Percentiles rank a stretch among this genome's conserved stretches.
These are phyloP conservation scores for Platygyra sinensis DNA, from an alignment of 64 coral and sea anemone species.

Conservation along the genomic window DNA sequence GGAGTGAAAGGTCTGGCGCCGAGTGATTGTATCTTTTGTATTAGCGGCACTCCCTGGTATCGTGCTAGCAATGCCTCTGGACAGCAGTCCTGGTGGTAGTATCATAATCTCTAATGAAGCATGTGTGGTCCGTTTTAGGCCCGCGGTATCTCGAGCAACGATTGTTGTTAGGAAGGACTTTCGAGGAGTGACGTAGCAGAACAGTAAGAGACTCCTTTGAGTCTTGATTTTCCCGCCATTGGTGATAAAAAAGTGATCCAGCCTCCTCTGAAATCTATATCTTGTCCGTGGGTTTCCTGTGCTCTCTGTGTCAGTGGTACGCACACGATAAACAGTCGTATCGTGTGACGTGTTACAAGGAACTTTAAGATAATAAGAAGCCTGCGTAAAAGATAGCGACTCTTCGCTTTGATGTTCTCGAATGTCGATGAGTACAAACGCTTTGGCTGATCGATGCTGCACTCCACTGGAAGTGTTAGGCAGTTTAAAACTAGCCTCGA, in stretches of 20 bases:
- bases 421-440: constrained; percentile 76
- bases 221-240: constrained; percentile 60
- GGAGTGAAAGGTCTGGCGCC: background rate
- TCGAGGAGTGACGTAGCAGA: constrained; percentile 38
- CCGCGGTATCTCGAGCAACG: constrained; percentile 30
- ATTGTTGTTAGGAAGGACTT: constrained; percentile 39
- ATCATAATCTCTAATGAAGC: constrained; percentile 29
- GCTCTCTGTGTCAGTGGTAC: constrained; percentile 30
- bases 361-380: constrained; percentile 62
- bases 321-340: constrained; percentile 63
- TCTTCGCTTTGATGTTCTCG: constrained; percentile 56
- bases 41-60: background rate
- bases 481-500: constrained; percentile 58
- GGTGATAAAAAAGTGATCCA: constrained; percentile 70
- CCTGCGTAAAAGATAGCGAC: constrained; percentile 35
- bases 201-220: constrained; percentile 20
- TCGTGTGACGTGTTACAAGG: constrained; percentile 79
- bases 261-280: constrained; percentile 69
- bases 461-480: constrained; percentile 31
- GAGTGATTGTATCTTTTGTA: background rate
- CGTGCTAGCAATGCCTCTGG: background rate
- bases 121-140: constrained; percentile 21
- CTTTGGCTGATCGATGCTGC: constrained; percentile 4
- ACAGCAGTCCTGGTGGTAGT: constrained; percentile 16
- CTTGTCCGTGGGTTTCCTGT: constrained; percentile 52